Percentiles rank a stretch among this genome's conserved stretches.
phyloP scores from a whole-genome alignment of 2,797 vertebrate genomes.

The Spea hammondii region DNA sequence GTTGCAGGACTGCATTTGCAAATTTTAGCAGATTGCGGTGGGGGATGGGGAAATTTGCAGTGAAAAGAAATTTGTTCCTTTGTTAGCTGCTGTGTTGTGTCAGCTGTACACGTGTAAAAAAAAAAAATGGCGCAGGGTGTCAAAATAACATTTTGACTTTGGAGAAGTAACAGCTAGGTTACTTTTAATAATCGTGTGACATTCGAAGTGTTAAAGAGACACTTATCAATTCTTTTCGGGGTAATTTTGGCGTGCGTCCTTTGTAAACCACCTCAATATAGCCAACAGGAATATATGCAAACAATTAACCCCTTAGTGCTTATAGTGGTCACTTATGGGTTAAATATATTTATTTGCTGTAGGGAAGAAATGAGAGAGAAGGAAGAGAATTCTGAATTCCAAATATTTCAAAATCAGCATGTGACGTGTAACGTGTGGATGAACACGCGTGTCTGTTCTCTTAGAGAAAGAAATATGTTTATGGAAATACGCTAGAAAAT shows the following conservation, averaged over 20 bases:
- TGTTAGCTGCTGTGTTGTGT: slow-evolving; percentile 34
- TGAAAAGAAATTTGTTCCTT: slow-evolving; percentile 48
- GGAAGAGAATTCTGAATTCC: no score
- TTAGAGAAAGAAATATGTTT: no score
- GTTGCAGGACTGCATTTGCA: slow-evolving; percentile 45
- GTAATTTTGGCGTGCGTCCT: not conserved
- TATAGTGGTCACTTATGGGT: not conserved
- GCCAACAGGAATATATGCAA: not conserved
- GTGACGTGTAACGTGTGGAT: no score
- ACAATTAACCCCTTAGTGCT: not conserved
- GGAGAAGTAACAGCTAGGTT: slow-evolving; percentile 31
- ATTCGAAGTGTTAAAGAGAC: slow-evolving; percentile 21
- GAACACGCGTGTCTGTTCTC: no score
- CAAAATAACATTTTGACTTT: slow-evolving; percentile 47
- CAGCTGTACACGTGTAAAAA: slow-evolving; percentile 43
- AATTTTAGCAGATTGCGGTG: slow-evolving; percentile 51
- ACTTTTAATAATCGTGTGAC: slow-evolving; percentile 41
- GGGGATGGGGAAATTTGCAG: slow-evolving; percentile 31
- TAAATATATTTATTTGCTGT: not conserved
- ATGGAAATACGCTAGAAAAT: no score
- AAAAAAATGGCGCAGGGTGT: slow-evolving; percentile 39
- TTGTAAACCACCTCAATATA: not conserved
- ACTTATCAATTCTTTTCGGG: not conserved
- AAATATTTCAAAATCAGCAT: no score
- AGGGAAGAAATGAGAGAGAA: no score